Conservation (phyloP, 2,113 vertebrate species). For the Cyphomyrus plagiostoma region DNA sequence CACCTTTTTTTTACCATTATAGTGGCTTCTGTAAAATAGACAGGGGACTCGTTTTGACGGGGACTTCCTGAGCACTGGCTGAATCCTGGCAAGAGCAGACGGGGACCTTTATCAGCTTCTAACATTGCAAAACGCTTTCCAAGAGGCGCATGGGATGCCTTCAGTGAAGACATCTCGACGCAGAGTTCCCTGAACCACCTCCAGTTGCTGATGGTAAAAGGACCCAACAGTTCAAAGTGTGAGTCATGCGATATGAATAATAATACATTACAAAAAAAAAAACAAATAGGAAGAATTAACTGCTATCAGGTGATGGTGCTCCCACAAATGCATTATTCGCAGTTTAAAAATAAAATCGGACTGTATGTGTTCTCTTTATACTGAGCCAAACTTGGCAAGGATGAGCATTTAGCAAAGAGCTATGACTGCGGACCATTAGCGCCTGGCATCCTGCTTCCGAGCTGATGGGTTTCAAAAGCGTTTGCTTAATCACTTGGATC, state of each 20-base stretch:
- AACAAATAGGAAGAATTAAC: background rate
- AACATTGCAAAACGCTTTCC: background rate
- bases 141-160: background rate
- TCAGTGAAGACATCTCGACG: background rate
- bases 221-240: background rate
- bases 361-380: conserved; percentile 9
- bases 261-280: background rate
- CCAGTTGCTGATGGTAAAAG: background rate
- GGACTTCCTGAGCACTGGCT: background rate
- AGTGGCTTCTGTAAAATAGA: background rate
- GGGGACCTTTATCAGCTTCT: background rate
- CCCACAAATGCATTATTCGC: background rate
- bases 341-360: conserved; percentile 1
- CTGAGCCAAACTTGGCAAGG: background rate
- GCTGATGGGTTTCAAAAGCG: conserved; percentile 24
- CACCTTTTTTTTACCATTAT: background rate
- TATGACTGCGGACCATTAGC: background rate
- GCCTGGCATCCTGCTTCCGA: background rate
- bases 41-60: background rate
- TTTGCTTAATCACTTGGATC: conserved; percentile 31
- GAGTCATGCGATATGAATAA: background rate
- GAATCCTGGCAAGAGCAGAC: background rate
- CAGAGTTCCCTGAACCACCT: background rate
- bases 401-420: background rate
- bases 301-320: background rate